Percentiles rank a stretch among this genome's conserved stretches.
These are phyloP conservation scores for Alfaro cultratus DNA, from an alignment of 2,797 vertebrate species.

Conservation along the genomic window DNA sequence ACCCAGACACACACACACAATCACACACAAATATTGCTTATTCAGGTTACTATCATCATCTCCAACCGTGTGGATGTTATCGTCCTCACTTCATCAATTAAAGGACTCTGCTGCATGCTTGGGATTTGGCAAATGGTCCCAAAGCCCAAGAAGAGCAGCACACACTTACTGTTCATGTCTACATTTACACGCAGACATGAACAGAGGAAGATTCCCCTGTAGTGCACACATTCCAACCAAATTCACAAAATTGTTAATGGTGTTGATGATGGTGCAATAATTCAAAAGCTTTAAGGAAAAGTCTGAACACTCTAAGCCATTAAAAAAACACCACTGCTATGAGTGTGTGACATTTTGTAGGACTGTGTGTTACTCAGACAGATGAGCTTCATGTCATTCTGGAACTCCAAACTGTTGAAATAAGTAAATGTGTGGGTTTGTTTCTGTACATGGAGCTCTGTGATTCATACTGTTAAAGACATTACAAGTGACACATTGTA, in stretches of 20 bases:
- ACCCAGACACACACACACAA: not conserved
- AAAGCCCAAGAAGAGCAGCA: slow-evolving; percentile 11
- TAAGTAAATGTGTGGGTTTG: slow-evolving; percentile 14
- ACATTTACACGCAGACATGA: not conserved
- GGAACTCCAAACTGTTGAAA: slow-evolving; percentile 39
- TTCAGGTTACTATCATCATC: slow-evolving; percentile 25
- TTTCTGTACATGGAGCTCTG: slow-evolving; percentile 22
- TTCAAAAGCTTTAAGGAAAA: not conserved
- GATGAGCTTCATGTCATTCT: not conserved
- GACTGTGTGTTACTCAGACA: not conserved
- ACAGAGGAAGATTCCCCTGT: slow-evolving; percentile 8
- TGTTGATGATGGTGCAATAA: not conserved
- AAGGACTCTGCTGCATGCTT: slow-evolving; percentile 16
- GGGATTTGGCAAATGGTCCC: slow-evolving; percentile 35
- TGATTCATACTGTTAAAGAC: slow-evolving; percentile 72
- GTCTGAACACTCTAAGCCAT: not conserved
- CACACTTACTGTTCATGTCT: not conserved
- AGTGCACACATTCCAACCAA: slow-evolving; percentile 22
- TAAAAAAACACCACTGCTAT: not conserved
- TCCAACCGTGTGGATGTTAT: slow-evolving; percentile 12
- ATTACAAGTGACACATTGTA: slow-evolving; percentile 68
- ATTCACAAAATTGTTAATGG: slow-evolving; percentile 41
- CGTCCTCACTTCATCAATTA: slow-evolving; percentile 12
- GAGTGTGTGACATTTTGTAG: not conserved
- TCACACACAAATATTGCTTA: not conserved